These are phyloP conservation scores for Anhinga anhinga DNA, from an alignment of 2,113 vertebrate species.

Conservation along the genomic window DNA sequence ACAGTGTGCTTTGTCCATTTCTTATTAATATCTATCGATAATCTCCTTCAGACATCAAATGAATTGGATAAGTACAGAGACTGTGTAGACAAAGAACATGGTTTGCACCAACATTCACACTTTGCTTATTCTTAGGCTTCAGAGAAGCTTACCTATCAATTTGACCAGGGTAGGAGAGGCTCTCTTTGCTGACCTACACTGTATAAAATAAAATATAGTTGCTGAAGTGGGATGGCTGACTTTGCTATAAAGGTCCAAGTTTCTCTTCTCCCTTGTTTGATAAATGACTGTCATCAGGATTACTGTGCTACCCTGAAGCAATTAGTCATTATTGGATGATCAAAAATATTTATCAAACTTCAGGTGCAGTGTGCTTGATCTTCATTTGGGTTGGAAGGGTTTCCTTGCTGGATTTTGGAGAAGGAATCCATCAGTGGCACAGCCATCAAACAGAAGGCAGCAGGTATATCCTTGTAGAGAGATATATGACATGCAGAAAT, in stretches of 20 bases:
- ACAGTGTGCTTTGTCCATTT: background rate
- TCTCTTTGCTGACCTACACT: background rate
- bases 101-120: background rate
- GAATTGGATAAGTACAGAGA: background rate
- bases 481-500: conserved; percentile 46
- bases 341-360: conserved; percentile 71
- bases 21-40: background rate
- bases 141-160: background rate
- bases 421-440: conserved; percentile 38
- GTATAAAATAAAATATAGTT: background rate
- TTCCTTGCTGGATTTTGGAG: conserved; percentile 34
- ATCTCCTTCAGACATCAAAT: background rate
- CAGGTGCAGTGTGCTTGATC: conserved; percentile 47
- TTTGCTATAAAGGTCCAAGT: background rate
- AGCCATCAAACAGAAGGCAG: conserved; percentile 64
- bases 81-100: background rate
- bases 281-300: conserved; percentile 53
- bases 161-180: background rate
- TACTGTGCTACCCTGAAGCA: conserved; percentile 22
- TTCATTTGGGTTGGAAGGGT: conserved; percentile 68
- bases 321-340: conserved; percentile 53
- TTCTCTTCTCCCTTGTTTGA: conserved; percentile 29
- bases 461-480: conserved; percentile 60
- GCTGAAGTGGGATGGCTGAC: background rate
- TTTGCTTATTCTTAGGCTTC: background rate